A percentile compares a stretch with the other conserved stretches of the same genome.
Evolutionary conservation across 1,140 invertebrate genomes (phyloP).

Genomic region (Diprion similis): DNA sequence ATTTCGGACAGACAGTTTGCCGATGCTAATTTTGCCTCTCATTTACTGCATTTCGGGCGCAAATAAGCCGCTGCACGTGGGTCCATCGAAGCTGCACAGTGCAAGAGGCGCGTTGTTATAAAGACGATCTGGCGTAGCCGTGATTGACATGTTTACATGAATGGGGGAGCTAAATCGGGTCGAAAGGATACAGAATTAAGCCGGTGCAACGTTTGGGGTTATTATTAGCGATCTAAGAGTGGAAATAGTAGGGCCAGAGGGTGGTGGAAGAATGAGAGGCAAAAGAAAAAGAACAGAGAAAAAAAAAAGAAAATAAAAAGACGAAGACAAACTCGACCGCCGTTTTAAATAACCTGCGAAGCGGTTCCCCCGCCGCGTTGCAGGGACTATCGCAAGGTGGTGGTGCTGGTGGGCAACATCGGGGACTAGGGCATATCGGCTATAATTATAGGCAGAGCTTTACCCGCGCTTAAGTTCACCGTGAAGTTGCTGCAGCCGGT

Average conservation of each 20-base stretch:
- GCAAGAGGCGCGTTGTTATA: no score
- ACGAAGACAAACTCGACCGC: background rate
- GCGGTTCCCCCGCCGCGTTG: background rate
- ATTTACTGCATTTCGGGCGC: no score
- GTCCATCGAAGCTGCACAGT: no score
- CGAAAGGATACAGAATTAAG: background rate
- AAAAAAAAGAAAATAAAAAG: background rate
- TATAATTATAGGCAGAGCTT: background rate
- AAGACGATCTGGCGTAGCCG: no score
- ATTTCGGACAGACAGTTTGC: no score
- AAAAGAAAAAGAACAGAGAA: background rate
- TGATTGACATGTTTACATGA: slow-evolving; percentile 3
- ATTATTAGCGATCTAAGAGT: background rate
- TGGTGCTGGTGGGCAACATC: background rate
- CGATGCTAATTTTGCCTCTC: no score
- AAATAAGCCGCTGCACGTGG: no score
- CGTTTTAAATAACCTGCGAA: background rate
- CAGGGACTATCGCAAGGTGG: background rate
- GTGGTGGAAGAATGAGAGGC: background rate
- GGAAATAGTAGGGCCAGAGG: background rate
- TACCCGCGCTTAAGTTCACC: no score
- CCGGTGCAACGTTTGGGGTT: background rate
- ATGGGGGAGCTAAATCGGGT: slow-evolving; percentile 1
- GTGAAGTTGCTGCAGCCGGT: no score
- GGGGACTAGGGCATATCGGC: background rate